phyloP scores from a whole-genome alignment of 2,113 vertebrate species.

The Eurystomus gularis region DNA sequence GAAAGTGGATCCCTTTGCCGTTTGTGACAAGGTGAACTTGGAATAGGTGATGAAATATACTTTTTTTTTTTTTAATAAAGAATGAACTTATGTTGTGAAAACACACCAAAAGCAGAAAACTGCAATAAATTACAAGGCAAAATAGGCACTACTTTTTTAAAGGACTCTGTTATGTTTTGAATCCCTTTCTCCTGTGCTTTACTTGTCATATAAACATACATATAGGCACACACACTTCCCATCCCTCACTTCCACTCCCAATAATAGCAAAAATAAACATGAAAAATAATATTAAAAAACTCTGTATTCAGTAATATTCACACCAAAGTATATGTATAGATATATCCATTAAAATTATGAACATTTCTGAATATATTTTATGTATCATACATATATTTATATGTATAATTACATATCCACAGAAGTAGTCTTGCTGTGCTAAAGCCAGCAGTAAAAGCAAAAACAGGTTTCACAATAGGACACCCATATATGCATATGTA shows the following conservation, averaged over 20 bases:
- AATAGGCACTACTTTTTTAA: neutral
- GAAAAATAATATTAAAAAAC: constrained; percentile 75
- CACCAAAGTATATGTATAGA: constrained; percentile 73
- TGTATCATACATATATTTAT: constrained; percentile 84
- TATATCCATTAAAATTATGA: constrained; percentile 79
- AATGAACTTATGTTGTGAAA: neutral
- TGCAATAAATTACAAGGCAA: neutral
- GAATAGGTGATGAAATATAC: neutral
- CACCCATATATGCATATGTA: constrained; percentile 68
- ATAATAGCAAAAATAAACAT: constrained; percentile 66
- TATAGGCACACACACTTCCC: neutral
- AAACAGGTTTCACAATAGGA: constrained; percentile 56
- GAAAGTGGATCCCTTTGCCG: neutral
- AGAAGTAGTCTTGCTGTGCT: constrained; percentile 67
- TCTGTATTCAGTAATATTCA: constrained; percentile 82
- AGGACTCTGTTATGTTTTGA: neutral
- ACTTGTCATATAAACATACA: neutral
- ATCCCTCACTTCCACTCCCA: neutral
- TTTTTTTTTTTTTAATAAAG: neutral
- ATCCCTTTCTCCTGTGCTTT: neutral
- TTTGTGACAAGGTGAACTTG: neutral
- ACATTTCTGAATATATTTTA: constrained; percentile 81
- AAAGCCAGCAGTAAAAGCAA: constrained; percentile 68
- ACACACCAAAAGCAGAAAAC: neutral
- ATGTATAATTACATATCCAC: constrained; percentile 83